Conservation (phyloP, 2,113 vertebrate species). For the Oceanites oceanicus region DNA sequence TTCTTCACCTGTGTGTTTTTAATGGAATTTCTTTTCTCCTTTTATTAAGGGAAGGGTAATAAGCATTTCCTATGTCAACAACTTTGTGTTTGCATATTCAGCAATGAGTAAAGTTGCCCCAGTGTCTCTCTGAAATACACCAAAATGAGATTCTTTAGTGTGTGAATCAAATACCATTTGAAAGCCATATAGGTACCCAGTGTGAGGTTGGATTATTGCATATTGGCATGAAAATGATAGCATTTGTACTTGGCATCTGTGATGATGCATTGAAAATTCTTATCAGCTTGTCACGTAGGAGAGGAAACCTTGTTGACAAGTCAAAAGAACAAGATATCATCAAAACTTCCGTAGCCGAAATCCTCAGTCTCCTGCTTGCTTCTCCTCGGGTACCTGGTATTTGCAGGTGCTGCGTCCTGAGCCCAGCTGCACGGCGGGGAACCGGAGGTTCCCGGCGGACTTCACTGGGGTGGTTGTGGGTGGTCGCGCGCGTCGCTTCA, state of each 20-base stretch:
- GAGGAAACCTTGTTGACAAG: neutral
- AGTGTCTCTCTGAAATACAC: neutral
- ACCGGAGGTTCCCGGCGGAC: neutral
- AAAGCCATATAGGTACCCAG: neutral
- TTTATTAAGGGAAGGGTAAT: neutral
- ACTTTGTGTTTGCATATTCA: neutral
- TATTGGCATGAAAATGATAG: neutral
- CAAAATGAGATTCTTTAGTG: neutral
- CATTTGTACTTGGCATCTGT: neutral
- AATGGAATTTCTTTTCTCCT: neutral
- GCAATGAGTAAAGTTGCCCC: accelerated
- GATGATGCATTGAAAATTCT: accelerated
- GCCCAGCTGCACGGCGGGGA: neutral
- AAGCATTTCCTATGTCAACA: neutral
- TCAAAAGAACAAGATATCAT: neutral
- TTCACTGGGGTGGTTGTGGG: neutral
- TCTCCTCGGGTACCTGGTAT: accelerated
- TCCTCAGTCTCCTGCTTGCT: neutral
- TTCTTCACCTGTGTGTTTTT: neutral
- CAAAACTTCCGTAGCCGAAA: neutral
- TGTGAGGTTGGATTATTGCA: neutral
- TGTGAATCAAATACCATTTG: neutral
- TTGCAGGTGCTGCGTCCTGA: neutral
- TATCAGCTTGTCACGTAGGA: neutral
- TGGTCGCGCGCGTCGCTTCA: accelerated